Evolutionary conservation across 2,113 vertebrate genomes (phyloP), one percentile per base, ranked within the genome.

Genomic region (Bufo gargarizans): DNA sequence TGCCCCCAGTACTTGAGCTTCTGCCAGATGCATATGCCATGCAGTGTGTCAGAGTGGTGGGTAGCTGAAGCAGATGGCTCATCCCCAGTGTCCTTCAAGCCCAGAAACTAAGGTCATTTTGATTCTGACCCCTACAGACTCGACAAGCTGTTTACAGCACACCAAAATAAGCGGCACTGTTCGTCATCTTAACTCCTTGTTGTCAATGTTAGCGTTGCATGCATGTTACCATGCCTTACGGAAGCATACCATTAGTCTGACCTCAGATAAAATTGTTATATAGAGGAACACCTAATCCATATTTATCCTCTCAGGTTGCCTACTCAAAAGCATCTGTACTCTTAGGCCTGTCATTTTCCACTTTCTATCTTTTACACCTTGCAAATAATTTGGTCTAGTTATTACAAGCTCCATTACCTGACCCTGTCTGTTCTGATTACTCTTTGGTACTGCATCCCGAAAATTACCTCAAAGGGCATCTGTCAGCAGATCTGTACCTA

Each of bases 11-110:
- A 83, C 58, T 59, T 83, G 86, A 69, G 69, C 69, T 45, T 19
- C n/a, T 77, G 86, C 86, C 86, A 88, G 67, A 61, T 71, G 78
- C 86, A 88, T 88, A 88, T 88, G 86, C 86, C 79, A 82, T 59
- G 67, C 69, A 82, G 43, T 59, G 20, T 77, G 80, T 74, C 14
- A 33, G 33, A 82, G 65, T 71, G 67, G 80, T 77, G 80, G 80
- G 65, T 45, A 47, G 79, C 55, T 59, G 43, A 10, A 88, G 58
- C 86, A 88, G 86, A 88, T 88, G 79, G 80, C 45, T 74, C 56
- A 77, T 83, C 80, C 86, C 86, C 69, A 14, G 80, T 83, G 79
- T 53, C 86, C 86, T 88, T 83, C 69, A 83, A 61, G 55, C 69
- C 69, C n/a, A 63, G 80, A 77, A 80, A 22, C 63, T 56, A 33